These are phyloP conservation scores for Okamejei kenojei DNA, from an alignment of 2,797 vertebrate species.

Conservation along the genomic window DNA sequence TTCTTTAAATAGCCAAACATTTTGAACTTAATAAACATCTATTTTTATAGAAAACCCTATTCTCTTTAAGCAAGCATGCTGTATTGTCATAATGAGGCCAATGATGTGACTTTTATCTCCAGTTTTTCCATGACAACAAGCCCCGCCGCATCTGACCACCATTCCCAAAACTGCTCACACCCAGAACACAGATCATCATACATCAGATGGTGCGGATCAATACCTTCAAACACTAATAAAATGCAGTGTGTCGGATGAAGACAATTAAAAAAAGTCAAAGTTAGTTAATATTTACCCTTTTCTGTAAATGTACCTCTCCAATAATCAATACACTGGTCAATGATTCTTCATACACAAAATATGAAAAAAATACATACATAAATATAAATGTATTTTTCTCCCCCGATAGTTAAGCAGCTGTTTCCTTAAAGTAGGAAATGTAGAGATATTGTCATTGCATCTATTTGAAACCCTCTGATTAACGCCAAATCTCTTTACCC, in stretches of 20 bases:
- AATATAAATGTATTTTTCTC: background rate
- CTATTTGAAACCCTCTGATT: conserved; percentile 28
- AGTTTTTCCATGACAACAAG: background rate
- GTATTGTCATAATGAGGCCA: background rate
- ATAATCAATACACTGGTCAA: background rate
- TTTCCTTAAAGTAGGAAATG: conserved; percentile 32
- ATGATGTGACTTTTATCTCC: background rate
- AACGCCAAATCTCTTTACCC: background rate
- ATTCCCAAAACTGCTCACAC: background rate
- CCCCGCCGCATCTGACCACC: background rate
- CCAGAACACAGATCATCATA: background rate
- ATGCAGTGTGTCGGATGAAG: background rate
- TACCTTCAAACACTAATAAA: conserved; percentile 2
- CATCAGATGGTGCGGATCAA: background rate
- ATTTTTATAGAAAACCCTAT: no score
- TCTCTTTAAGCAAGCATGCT: background rate
- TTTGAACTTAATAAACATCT: background rate
- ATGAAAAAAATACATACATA: conserved; percentile 2
- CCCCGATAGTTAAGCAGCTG: background rate
- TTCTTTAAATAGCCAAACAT: background rate
- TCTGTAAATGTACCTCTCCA: conserved; percentile 12
- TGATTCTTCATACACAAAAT: conserved; percentile 31
- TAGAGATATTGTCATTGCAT: conserved; percentile 24
- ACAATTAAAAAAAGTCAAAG: background rate
- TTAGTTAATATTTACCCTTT: conserved; percentile 12